Evolutionary conservation across 64 coral and sea anemone genomes (phyloP).

Genomic region (Hydrozoanthus tunicans): DNA sequence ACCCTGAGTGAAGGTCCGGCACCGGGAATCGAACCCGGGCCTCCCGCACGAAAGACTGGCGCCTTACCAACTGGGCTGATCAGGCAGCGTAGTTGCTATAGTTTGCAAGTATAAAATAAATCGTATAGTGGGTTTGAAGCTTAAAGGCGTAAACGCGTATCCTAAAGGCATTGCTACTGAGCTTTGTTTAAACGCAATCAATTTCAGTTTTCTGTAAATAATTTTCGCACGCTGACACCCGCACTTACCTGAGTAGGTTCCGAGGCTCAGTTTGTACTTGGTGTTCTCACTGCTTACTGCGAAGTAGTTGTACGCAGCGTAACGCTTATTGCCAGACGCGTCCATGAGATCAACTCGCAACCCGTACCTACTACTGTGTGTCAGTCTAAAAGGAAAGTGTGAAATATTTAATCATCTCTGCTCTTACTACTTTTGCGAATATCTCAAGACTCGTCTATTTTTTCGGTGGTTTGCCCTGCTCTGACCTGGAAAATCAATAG

Average conservation of each 20-base stretch:
- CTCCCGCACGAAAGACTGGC: no score
- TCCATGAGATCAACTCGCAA: constrained; percentile 12
- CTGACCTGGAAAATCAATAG: no score
- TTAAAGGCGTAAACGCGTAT: not conserved
- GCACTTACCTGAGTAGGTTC: constrained; percentile 6
- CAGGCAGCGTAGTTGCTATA: no score
- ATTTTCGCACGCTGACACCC: not conserved
- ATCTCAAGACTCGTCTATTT: no score
- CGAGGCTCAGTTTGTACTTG: not conserved
- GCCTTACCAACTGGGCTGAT: no score
- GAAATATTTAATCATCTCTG: no score
- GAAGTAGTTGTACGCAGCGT: constrained; percentile 18
- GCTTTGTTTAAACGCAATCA: not conserved
- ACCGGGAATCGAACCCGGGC: no score
- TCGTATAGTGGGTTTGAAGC: no score
- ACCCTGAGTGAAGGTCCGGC: no score
- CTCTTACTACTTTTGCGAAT: no score
- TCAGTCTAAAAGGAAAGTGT: not conserved
- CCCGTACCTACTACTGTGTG: not conserved
- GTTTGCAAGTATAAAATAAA: no score
- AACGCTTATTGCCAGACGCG: not conserved
- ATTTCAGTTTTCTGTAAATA: not conserved
- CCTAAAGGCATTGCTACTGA: not conserved
- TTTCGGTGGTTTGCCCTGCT: no score
- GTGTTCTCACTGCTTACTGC: constrained; percentile 4